These are phyloP conservation scores for Lithophane ornitopus DNA, from an alignment of 2,888 invertebrate species.

Conservation along the genomic window DNA sequence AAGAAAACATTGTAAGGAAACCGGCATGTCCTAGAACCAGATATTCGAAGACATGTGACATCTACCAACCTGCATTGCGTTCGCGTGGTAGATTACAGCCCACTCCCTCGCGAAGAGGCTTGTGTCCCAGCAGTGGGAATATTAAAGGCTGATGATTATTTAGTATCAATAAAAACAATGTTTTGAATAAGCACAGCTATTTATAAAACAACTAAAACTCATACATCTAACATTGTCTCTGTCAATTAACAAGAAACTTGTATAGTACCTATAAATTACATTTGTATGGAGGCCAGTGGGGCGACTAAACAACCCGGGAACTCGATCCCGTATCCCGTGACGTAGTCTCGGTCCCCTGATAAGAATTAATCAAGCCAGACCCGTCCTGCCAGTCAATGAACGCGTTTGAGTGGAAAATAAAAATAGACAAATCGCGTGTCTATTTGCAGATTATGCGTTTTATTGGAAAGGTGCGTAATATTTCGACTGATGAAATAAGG, in stretches of 20 bases:
- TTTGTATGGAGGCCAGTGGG: slow-evolving; percentile 55
- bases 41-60: no score
- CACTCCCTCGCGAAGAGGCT: no score
- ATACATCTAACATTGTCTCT: slow-evolving; percentile 9
- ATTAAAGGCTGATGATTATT: background rate
- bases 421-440: slow-evolving; percentile 49
- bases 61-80: no score
- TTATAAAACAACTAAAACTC: background rate
- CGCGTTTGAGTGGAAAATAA: slow-evolving; percentile 53
- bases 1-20: no score
- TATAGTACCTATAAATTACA: slow-evolving; percentile 44
- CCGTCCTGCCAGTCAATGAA: slow-evolving; percentile 52
- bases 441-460: slow-evolving; percentile 25
- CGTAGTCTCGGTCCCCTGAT: slow-evolving; percentile 53
- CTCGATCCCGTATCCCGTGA: slow-evolving; percentile 47
- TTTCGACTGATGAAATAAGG: slow-evolving; percentile 1
- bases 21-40: no score
- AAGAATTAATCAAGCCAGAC: slow-evolving; percentile 64
- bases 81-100: no score
- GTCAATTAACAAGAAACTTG: slow-evolving; percentile 44
- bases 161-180: background rate
- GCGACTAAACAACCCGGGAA: slow-evolving; percentile 50
- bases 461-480: slow-evolving; percentile 31
- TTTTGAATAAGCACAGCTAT: background rate
- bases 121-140: background rate